Evolutionary conservation across 2,888 invertebrate species (phyloP), one percentile per base, ranked within the genome.

Genomic region (Nomada goodeniana): DNA sequence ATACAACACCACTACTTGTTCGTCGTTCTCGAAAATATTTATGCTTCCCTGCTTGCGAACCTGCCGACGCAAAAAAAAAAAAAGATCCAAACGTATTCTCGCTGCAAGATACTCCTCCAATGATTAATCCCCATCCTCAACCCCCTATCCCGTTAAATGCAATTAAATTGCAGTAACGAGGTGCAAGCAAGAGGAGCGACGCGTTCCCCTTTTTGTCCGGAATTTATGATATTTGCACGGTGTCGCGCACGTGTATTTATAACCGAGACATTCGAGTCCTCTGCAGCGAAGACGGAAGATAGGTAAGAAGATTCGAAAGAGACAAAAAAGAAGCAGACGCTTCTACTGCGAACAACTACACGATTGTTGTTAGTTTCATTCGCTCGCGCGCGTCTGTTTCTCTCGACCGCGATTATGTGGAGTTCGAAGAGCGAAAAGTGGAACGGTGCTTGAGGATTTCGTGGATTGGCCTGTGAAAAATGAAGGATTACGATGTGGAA

Each of bases 111-210:
- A 52, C 60, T 59, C 60, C 11, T 52, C 10, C 42, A 36, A 20
- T 60, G 50, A 29, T 74, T 57, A 60, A 26, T 50, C 59, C 36
- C 36, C 36, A 7, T 36, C 36, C 36, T 52, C 60, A 13, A 20
- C 42, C 20, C 13, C 9, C 3, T 0, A 13, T 2, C 52, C 36
- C 5, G 7, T 60, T 23, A 50, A 74, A 74, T 47, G 60, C 74
- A 60, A 74, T 74, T 74, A 74, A 74, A 67, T 59, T 50, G 42
- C 50, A 47, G 20, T 74, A 74, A 74, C 53, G 67, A 74, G 67
- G 50, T 59, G 67, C 74, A 42, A 67, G 68, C 50, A 63, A 71
- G 71, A 68, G 67, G 67, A 68, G 68, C 59, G 74, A 61, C 50
- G 65, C 57, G 50, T 57, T n/a, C 47, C 57, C 47, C 44, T 44